A percentile compares a stretch with the other conserved stretches of the same genome.
Evolutionary conservation across 2,113 vertebrate genomes (phyloP).

Genomic region (Tragelaphus imberbis): DNA sequence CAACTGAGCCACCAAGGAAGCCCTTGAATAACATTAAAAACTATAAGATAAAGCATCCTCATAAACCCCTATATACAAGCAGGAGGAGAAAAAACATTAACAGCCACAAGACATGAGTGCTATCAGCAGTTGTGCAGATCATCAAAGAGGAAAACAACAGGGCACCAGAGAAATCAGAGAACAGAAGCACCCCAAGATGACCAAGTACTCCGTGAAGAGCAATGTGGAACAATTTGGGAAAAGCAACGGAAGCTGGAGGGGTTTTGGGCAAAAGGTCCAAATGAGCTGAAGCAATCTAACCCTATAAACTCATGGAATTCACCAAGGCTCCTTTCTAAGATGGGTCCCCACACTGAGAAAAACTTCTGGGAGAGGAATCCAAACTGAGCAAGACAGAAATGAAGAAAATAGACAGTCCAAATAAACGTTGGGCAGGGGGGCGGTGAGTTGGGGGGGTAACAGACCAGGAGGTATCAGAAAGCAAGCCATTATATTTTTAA

Average conservation of each 20-base stretch:
- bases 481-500: not conserved
- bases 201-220: not conserved
- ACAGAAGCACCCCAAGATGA: not conserved
- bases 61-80: not conserved
- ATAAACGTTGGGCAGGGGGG: not conserved
- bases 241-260: not conserved
- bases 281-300: not conserved
- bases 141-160: not conserved
- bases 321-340: not conserved
- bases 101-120: not conserved
- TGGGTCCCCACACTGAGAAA: not conserved
- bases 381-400: not conserved
- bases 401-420: not conserved
- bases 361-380: not conserved
- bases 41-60: not conserved
- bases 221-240: not conserved
- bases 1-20: not conserved
- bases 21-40: not conserved
- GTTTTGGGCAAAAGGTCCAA: not conserved
- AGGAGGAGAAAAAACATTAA: not conserved
- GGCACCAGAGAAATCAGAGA: not conserved
- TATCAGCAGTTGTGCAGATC: not conserved
- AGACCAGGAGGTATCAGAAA: not conserved
- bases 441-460: rapidly evolving
- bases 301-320: not conserved